phyloP scores from a whole-genome alignment of 2,888 invertebrate genomes.

The Ditula angustiorana region DNA sequence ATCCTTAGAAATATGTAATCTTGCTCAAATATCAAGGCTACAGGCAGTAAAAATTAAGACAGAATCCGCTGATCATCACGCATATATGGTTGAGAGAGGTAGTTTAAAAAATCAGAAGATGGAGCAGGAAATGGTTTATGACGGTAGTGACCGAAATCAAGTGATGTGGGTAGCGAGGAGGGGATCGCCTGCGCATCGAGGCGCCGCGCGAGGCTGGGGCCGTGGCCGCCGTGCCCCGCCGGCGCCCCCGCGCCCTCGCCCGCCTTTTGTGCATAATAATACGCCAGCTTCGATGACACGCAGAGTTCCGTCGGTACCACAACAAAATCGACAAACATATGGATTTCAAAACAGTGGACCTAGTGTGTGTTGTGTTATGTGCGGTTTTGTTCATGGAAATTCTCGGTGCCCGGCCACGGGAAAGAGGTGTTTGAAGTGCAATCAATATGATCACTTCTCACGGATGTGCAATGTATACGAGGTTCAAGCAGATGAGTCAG shows the following conservation, averaged over 20 bases:
- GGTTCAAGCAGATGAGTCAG: conserved; percentile 1
- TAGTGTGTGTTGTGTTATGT: not conserved
- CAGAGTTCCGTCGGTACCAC: no score
- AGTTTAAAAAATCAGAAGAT: not conserved
- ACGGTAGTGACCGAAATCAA: not conserved
- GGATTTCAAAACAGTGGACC: not conserved
- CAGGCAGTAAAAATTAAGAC: conserved; percentile 4
- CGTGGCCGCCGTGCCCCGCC: not conserved
- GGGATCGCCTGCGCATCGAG: not conserved
- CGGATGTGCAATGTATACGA: conserved; percentile 13
- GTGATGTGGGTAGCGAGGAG: conserved; percentile 4
- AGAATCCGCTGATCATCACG: not conserved
- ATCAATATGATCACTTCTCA: conserved; percentile 1
- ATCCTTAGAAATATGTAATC: conserved; percentile 11
- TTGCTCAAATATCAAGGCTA: conserved; percentile 11
- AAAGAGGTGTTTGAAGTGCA: conserved; percentile 10
- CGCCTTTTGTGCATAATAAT: no score
- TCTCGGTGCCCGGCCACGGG: not conserved
- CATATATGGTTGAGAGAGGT: not conserved
- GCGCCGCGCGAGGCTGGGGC: not conserved
- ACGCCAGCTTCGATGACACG: no score
- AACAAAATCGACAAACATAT: not conserved
- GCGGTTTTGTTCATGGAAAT: not conserved
- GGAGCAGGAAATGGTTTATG: not conserved
- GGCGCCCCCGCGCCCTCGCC: no score